A percentile compares a stretch with the other conserved stretches of the same genome.
These are phyloP conservation scores for Emys orbicularis DNA, from an alignment of 2,797 vertebrate species.

Conservation along the genomic window DNA sequence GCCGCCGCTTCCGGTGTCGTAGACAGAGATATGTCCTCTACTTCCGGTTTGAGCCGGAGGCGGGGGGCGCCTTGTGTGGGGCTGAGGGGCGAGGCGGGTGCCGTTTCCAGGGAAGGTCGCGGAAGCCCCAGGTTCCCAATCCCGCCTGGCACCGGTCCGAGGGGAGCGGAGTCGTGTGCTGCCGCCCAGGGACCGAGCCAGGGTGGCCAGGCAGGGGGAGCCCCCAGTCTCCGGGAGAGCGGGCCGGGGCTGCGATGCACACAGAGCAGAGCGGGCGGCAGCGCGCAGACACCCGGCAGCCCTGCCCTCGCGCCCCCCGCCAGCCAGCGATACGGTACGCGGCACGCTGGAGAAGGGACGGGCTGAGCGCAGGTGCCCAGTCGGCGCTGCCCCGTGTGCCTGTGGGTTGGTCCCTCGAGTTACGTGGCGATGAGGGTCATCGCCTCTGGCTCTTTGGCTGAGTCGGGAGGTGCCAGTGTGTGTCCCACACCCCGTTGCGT, in stretches of 20 bases:
- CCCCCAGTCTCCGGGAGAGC: background rate
- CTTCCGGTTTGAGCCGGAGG: background rate
- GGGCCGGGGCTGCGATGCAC: background rate
- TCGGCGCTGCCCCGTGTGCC: background rate
- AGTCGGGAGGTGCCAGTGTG: rapidly evolving
- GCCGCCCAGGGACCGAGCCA: background rate
- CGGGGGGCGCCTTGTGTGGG: background rate
- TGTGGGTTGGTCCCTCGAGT: too few relatives aligned
- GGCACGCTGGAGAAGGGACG: background rate
- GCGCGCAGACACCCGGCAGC: background rate
- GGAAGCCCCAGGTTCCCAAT: background rate
- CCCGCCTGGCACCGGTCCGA: background rate
- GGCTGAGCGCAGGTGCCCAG: background rate
- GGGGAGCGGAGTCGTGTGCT: too few relatives aligned
- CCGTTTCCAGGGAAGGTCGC: rapidly evolving
- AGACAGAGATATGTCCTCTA: background rate
- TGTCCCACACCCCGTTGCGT: background rate
- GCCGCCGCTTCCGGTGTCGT: rapidly evolving
- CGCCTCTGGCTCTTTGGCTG: rapidly evolving
- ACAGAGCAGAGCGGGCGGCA: background rate
- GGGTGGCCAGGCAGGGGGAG: background rate
- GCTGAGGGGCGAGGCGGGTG: background rate
- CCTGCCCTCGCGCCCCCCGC: too few relatives aligned
- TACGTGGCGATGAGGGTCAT: background rate
- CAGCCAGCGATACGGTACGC: background rate